These are phyloP conservation scores for Catocala sponsa DNA, from an alignment of 2,888 invertebrate species.

Conservation along the genomic window DNA sequence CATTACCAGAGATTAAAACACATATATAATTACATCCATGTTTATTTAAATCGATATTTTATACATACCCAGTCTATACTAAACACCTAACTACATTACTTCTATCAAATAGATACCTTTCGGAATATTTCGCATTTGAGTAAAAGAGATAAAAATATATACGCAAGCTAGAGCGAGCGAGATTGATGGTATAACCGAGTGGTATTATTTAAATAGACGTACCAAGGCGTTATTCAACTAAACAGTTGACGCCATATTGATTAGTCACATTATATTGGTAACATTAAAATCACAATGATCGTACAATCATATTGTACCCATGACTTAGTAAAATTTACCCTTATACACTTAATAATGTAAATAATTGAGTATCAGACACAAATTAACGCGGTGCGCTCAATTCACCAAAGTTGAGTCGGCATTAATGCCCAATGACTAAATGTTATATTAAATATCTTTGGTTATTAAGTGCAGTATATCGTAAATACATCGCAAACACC, in stretches of 20 bases:
- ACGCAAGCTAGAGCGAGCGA: neutral
- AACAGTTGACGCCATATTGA: neutral
- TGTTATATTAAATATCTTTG: slow-evolving; percentile 23
- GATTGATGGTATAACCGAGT: neutral
- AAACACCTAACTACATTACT: slow-evolving; percentile 12
- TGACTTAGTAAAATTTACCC: slow-evolving; percentile 6
- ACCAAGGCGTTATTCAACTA: neutral
- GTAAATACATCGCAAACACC: neutral
- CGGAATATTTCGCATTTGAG: neutral
- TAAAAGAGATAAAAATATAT: neutral
- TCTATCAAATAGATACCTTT: neutral
- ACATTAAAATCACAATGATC: slow-evolving; percentile 14
- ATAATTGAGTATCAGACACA: slow-evolving; percentile 1
- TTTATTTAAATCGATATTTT: slow-evolving; percentile 59
- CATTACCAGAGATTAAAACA: slow-evolving; percentile 62
- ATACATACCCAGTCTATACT: slow-evolving; percentile 50
- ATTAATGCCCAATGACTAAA: slow-evolving; percentile 3
- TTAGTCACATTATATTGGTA: slow-evolving; percentile 7
- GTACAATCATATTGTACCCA: slow-evolving; percentile 14
- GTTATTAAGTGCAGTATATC: slow-evolving; percentile 11
- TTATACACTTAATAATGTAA: neutral
- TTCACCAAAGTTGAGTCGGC: neutral
- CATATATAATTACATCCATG: slow-evolving; percentile 39
- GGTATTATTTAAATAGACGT: neutral
- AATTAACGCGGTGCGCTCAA: neutral